Evolutionary conservation across 2,888 invertebrate species (phyloP).

Genomic region (Petrolisthes cinctipes): DNA sequence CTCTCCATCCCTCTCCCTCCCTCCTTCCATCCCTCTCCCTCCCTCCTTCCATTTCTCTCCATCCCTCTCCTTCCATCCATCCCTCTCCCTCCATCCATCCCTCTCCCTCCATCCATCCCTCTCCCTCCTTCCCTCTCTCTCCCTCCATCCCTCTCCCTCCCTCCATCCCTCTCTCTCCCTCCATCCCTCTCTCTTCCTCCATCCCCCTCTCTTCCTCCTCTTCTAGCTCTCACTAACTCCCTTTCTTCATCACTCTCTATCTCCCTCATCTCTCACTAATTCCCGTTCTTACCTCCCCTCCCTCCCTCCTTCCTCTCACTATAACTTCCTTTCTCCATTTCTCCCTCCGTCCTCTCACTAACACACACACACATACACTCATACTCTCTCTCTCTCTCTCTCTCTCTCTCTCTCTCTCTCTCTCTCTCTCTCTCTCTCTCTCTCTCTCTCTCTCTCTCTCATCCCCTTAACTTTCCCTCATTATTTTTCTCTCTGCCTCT

Average conservation of each 20-base stretch:
- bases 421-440: conserved; percentile 26
- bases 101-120: conserved; percentile 11
- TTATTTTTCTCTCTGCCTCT: background rate
- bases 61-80: background rate
- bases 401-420: background rate
- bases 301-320: too few relatives aligned
- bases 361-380: too few relatives aligned
- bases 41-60: background rate
- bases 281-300: too few relatives aligned
- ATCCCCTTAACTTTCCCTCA: background rate
- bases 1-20: conserved; percentile 8
- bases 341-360: too few relatives aligned
- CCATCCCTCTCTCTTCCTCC: background rate
- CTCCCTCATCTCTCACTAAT: too few relatives aligned
- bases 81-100: background rate
- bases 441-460: conserved; percentile 19
- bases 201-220: too few relatives aligned
- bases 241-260: too few relatives aligned
- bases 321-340: too few relatives aligned
- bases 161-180: background rate
- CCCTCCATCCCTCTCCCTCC: conserved; percentile 4
- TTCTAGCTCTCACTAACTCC: too few relatives aligned
- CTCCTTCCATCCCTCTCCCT: background rate
- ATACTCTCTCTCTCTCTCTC: background rate
- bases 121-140: conserved; percentile 23